Conservation (phyloP, 1,140 invertebrate genomes). For the Lordiphosa collinella region DNA sequence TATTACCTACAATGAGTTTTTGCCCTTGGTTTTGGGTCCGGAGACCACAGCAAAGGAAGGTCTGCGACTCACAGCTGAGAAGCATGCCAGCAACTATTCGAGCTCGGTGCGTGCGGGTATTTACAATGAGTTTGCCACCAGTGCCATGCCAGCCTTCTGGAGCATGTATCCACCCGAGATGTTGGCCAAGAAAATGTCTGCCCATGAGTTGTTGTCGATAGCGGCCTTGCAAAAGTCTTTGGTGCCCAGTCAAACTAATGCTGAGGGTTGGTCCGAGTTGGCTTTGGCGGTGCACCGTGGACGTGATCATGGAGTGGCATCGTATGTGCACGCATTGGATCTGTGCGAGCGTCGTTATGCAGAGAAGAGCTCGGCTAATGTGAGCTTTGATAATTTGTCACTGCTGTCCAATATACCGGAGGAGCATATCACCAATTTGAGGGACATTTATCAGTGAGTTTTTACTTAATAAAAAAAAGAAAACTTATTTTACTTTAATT, state of each 20-base stretch:
- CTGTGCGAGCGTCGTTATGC: conserved; percentile 83
- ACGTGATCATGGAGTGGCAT: conserved; percentile 94
- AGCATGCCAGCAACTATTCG: conserved; percentile 85
- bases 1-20: conserved; percentile 91
- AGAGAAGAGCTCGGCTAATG: conserved; percentile 71
- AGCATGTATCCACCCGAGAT: conserved; percentile 85
- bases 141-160: conserved; percentile 87
- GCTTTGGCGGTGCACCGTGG: conserved; percentile 84
- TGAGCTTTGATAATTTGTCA: conserved; percentile 60
- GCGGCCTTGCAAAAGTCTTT: conserved; percentile 80
- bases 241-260: conserved; percentile 56
- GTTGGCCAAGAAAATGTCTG: conserved; percentile 68
- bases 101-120: conserved; percentile 83
- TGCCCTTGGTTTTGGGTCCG: conserved; percentile 88
- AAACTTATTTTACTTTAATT: neutral
- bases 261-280: conserved; percentile 81
- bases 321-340: conserved; percentile 85
- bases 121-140: conserved; percentile 86
- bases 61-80: conserved; percentile 77
- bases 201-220: conserved; percentile 80
- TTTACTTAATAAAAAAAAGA: neutral
- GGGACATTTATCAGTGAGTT: conserved; percentile 74
- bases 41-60: conserved; percentile 75
- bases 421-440: conserved; percentile 69
- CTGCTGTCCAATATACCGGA: conserved; percentile 63